phyloP scores from a whole-genome alignment of 2,888 invertebrate species.

The Epirrita christyi region DNA sequence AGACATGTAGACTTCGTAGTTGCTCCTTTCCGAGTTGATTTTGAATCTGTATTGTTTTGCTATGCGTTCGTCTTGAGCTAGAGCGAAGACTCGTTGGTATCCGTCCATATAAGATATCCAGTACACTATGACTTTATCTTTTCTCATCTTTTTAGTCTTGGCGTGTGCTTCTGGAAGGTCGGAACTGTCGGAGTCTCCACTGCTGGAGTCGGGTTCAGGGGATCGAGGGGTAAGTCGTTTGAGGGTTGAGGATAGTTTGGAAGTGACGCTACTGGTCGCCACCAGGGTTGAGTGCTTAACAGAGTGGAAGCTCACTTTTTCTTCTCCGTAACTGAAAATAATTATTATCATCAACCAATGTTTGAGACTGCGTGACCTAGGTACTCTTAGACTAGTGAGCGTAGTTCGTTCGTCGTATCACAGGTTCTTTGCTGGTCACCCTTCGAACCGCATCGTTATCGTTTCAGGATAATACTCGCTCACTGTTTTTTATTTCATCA shows the following conservation, averaged over 20 bases:
- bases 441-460: too few relatives aligned
- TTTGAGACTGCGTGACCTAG: too few relatives aligned
- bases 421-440: too few relatives aligned
- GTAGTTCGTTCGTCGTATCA: too few relatives aligned
- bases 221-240: slow-evolving; percentile 81
- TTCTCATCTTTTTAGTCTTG: slow-evolving; percentile 86
- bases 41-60: slow-evolving; percentile 85
- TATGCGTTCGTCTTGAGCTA: slow-evolving; percentile 91
- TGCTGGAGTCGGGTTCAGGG: slow-evolving; percentile 84
- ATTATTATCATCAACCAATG: neutral
- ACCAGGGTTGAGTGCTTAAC: slow-evolving; percentile 84
- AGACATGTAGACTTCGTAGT: slow-evolving; percentile 88
- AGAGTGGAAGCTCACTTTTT: slow-evolving; percentile 89
- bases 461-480: too few relatives aligned
- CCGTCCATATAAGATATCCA: slow-evolving; percentile 93
- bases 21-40: slow-evolving; percentile 88
- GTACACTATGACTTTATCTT: slow-evolving; percentile 90
- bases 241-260: slow-evolving; percentile 82
- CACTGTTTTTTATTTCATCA: too few relatives aligned
- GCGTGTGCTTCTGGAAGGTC: slow-evolving; percentile 75
- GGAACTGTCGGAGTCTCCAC: slow-evolving; percentile 83
- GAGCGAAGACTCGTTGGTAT: slow-evolving; percentile 89
- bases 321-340: slow-evolving; percentile 86
- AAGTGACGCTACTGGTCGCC: slow-evolving; percentile 76
- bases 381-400: too few relatives aligned